Base-by-base conservation (phyloP, 2,888 invertebrate species). In the Lepidochitona cinerea region DNA sequence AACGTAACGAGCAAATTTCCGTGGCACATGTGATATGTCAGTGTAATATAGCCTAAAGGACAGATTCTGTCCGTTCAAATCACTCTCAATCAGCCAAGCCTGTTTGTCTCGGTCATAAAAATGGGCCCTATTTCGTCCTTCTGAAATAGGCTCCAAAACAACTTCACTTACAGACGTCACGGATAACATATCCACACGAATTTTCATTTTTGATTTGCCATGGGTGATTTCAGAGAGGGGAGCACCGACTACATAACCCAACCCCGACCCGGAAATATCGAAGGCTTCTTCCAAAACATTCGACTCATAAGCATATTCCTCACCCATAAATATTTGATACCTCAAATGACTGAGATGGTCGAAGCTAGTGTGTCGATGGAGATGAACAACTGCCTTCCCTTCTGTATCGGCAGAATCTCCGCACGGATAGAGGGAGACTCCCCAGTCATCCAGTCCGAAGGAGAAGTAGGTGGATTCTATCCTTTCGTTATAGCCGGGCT, bases 391-490 rank as follows among this genome's bases (percentile, higher is more conserved):
- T 88, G 92, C 81, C 75, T 84, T 87, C 32, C 85, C 90, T 72
- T 85, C 85, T 37, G 73, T 81, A 36, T 89, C 85, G 0, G 82
- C 72, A 14, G 83, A 82, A 26, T 86, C 85, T 3, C 88, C 88
- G 70, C 81, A 84, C 0, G 88, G 87, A 73, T 85, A 88, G 36
- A 92, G 81, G 6, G 86, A 86, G 3, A 95, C 92, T 84, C 94
- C 95, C 96, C 96, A 96, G 87, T 96, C 95, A 89, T 95, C 95
- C 36, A 95, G 94, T 9, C 95, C 95, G 88, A 95, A 96, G 0
- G 94, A 93, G 89, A 96, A 95, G 85, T 93, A 94, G n/a, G 93
- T 91, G 1, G 94, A 93, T 85, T 94, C 94, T 71, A 94, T 87
- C 70, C 86, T 88, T 32, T 82, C 84, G 53, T 81, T 83, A 53